Conservation (phyloP, 2,113 vertebrate genomes). For the Gnathonemus longibarbis region DNA sequence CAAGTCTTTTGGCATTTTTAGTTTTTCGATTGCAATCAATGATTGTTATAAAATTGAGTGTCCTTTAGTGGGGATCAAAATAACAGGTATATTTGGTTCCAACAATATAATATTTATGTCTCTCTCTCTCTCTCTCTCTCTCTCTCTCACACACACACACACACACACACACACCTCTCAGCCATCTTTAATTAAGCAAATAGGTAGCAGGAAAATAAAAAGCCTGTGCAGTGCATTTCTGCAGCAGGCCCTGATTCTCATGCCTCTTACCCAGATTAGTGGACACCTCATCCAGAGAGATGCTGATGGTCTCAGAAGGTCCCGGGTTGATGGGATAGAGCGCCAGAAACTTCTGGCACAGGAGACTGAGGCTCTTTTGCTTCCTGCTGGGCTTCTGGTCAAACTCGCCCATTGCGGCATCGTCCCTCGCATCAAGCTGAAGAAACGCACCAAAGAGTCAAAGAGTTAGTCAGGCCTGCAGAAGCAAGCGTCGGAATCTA, state of each 20-base stretch:
- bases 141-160: too few species aligned
- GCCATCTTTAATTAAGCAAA: not conserved
- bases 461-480: not conserved
- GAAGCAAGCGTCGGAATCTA: not conserved
- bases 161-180: not conserved
- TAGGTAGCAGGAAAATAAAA: not conserved
- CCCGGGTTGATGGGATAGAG: constrained; percentile 83
- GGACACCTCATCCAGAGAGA: constrained; percentile 90
- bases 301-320: constrained; percentile 71
- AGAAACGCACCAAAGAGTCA: not conserved
- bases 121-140: too few species aligned
- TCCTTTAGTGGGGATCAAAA: not conserved
- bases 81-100: not conserved
- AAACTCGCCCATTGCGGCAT: constrained; percentile 55
- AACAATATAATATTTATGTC: not conserved
- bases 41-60: not conserved
- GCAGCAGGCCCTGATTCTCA: not conserved
- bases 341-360: constrained; percentile 90
- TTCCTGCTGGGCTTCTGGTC: constrained; percentile 88
- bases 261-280: constrained; percentile 70
- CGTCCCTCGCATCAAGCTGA: constrained; percentile 57
- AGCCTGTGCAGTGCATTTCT: not conserved
- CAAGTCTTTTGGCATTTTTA: not conserved
- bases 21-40: not conserved
- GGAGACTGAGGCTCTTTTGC: constrained; percentile 87